A percentile compares a stretch with the other conserved stretches of the same genome.
These are phyloP conservation scores for Bettongia penicillata DNA, from an alignment of 2,113 vertebrate genomes.

Conservation along the genomic window DNA sequence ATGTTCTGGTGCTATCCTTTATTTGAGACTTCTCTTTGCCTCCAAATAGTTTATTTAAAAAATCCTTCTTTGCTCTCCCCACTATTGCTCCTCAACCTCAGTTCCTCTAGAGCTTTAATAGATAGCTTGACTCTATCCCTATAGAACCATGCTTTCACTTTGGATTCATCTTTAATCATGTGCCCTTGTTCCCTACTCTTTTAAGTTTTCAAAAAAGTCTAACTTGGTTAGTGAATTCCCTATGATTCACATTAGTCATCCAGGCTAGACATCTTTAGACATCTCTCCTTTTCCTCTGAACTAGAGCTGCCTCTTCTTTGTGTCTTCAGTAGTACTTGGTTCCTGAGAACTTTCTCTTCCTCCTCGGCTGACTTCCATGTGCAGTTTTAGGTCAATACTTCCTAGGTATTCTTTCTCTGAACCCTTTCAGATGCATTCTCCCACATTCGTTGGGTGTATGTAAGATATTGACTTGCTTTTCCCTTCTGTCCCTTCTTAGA, in stretches of 20 bases:
- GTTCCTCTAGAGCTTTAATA: not conserved
- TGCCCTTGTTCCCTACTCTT: not conserved
- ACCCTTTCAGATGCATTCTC: not conserved
- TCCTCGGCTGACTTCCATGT: not conserved
- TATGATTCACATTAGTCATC: not conserved
- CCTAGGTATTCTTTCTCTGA: not conserved
- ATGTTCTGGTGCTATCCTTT: not conserved
- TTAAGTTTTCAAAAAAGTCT: not conserved
- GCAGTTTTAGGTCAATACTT: not conserved
- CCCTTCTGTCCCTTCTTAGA: not conserved
- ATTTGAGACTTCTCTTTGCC: not conserved
- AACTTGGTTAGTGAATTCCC: not conserved
- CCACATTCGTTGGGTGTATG: not conserved
- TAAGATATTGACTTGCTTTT: not conserved
- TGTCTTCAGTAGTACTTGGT: not conserved
- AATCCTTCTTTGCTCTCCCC: not conserved
- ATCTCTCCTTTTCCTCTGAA: not conserved
- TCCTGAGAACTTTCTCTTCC: not conserved
- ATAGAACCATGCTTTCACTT: not conserved
- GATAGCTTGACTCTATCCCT: not conserved
- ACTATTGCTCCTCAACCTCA: not conserved
- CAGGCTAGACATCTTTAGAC: not conserved
- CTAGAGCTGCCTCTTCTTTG: not conserved
- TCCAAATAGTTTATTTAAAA: not conserved
- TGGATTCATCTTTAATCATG: not conserved